Evolutionary conservation across 1,140 invertebrate genomes (phyloP).

Genomic region (Zaprionus tsacasi): DNA sequence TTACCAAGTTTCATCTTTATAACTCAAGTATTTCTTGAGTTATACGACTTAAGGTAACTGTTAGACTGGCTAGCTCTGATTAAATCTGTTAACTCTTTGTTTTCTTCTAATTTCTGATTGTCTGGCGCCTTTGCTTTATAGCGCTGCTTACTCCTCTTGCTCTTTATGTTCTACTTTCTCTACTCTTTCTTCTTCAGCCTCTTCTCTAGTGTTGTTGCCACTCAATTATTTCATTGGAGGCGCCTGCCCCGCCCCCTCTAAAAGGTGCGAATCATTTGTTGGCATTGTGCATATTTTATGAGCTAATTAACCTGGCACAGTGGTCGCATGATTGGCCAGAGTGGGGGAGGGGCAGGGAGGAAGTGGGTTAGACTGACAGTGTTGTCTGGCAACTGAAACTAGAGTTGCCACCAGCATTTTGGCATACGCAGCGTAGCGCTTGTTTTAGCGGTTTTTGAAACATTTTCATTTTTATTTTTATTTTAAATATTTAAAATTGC

Average conservation of each 20-base stretch:
- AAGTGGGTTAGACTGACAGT: neutral
- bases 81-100: neutral
- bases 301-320: constrained; percentile 80
- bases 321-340: constrained; percentile 38
- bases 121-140: constrained; percentile 5
- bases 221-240: constrained; percentile 72
- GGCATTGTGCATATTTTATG: constrained; percentile 80
- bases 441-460: constrained; percentile 14
- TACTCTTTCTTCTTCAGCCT: neutral
- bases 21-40: too few relatives aligned
- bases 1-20: too few relatives aligned
- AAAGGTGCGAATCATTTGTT: constrained; percentile 76
- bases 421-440: neutral
- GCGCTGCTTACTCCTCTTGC: neutral
- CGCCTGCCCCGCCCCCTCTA: constrained; percentile 22
- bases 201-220: constrained; percentile 29
- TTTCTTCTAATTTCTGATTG: constrained; percentile 1
- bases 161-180: neutral
- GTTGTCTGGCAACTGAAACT: neutral
- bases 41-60: neutral
- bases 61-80: neutral
- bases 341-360: neutral
- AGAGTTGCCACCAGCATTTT: neutral
- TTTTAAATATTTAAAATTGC: constrained; percentile 45
- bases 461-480: constrained; percentile 11